Evolutionary conservation across 2,797 vertebrate species (phyloP).

Genomic region (Vireo griseus): DNA sequence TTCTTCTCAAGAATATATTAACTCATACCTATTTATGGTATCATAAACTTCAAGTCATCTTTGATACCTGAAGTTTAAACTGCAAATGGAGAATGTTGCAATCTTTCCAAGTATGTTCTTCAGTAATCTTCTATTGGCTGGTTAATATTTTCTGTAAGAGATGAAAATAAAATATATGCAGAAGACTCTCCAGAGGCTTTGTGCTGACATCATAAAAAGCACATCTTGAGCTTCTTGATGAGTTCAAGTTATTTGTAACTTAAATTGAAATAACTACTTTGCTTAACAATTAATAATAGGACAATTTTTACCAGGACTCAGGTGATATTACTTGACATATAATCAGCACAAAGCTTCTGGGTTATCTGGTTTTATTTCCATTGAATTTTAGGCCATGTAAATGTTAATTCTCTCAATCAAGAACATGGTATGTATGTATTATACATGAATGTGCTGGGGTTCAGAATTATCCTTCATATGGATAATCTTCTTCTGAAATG

Average conservation of each 20-base stretch:
- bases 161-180: background rate
- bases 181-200: background rate
- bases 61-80: background rate
- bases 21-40: background rate
- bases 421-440: background rate
- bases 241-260: background rate
- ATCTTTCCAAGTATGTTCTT: background rate
- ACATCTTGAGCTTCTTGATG: background rate
- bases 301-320: background rate
- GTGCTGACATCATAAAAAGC: background rate
- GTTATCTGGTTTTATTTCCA: background rate
- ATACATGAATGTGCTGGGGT: background rate
- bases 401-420: background rate
- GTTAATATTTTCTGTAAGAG: background rate
- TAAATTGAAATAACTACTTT: background rate
- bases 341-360: background rate
- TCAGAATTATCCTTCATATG: background rate
- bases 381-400: background rate
- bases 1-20: background rate
- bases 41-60: background rate
- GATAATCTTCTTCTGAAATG: background rate
- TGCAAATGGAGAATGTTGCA: background rate
- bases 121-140: background rate
- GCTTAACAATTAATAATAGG: background rate
- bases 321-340: background rate